phyloP scores from a whole-genome alignment of 2,113 vertebrate species.

The Erythrolamprus reginae region DNA sequence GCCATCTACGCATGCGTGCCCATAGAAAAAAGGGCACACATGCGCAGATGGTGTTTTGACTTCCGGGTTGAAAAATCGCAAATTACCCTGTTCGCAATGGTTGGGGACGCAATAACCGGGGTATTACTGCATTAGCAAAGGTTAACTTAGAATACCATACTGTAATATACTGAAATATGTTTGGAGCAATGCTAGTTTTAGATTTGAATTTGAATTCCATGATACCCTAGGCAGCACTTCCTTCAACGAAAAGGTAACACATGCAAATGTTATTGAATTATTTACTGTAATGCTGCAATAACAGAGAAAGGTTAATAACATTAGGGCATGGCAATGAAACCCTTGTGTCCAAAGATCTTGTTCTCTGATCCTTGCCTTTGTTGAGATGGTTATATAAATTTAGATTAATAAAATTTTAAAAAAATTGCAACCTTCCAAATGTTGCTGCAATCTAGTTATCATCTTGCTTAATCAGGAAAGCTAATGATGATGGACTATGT shows the following conservation, averaged over 20 bases:
- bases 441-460: not conserved
- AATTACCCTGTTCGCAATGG: no score
- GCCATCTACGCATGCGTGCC: no score
- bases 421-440: not conserved
- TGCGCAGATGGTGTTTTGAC: no score
- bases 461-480: not conserved
- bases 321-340: not conserved
- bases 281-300: not conserved
- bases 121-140: not conserved
- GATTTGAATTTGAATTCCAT: not conserved
- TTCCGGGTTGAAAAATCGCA: no score
- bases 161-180: not conserved
- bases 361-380: not conserved
- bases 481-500: not conserved
- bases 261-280: not conserved
- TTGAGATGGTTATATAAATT: not conserved
- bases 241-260: not conserved
- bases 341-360: not conserved
- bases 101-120: no score
- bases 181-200: not conserved
- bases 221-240: not conserved
- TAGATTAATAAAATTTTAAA: not conserved
- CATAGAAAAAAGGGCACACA: no score
- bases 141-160: not conserved
- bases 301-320: not conserved